Percentiles rank a stretch among this genome's conserved stretches.
phyloP scores from a whole-genome alignment of 2,888 invertebrate species.

The Scelioninae gen. 2 region DNA sequence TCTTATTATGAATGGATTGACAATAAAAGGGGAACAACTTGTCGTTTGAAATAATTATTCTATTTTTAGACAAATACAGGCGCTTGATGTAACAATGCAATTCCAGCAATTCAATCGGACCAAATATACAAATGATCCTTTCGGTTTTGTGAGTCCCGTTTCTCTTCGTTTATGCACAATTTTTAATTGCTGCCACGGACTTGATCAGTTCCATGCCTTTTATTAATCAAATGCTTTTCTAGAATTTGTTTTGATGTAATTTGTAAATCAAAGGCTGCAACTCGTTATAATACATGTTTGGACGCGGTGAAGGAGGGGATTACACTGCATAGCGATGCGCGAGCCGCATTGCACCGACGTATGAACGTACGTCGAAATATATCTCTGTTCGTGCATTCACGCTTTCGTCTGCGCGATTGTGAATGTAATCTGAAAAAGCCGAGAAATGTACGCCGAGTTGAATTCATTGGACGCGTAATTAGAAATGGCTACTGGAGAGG shows the following conservation, averaged over 20 bases:
- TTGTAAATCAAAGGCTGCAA: constrained; percentile 9
- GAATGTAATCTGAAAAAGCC: constrained; percentile 33
- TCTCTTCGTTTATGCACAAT: background rate
- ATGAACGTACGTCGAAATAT: constrained; percentile 10
- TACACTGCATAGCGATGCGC: constrained; percentile 54
- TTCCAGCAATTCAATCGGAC: background rate
- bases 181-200: too few relatives aligned
- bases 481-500: too few relatives aligned
- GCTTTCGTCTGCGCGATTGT: constrained; percentile 16
- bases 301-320: constrained; percentile 25
- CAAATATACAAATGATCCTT: background rate
- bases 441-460: constrained; percentile 2
- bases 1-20: constrained; percentile 17
- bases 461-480: constrained; percentile 20
- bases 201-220: too few relatives aligned
- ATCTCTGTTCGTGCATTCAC: constrained; percentile 13
- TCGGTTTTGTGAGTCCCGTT: background rate
- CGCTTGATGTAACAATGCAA: constrained; percentile 1
- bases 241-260: constrained; percentile 9
- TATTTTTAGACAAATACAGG: constrained; percentile 14
- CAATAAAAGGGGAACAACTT: constrained; percentile 17
- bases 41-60: constrained; percentile 30
- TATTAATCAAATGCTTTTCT: constrained; percentile 10
- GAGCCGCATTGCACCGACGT: constrained; percentile 51
- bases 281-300: constrained; percentile 39